A percentile compares a stretch with the other conserved stretches of the same genome.
Evolutionary conservation across 2,797 vertebrate genomes (phyloP).

Genomic region (Microcaecilia unicolor): DNA sequence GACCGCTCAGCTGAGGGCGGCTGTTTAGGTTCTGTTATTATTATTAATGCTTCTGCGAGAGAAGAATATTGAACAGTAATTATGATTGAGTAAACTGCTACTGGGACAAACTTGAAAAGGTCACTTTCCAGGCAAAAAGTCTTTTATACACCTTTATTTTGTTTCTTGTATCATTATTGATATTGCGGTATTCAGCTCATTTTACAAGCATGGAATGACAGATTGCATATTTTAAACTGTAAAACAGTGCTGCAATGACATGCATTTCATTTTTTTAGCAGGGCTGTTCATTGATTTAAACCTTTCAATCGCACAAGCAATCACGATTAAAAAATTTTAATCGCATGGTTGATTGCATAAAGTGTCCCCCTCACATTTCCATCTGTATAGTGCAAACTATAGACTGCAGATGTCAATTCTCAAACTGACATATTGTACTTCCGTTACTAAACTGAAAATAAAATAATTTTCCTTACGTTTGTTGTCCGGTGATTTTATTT

Average conservation of each 20-base stretch:
- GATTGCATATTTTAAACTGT: conserved; percentile 28
- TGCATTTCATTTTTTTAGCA: conserved; percentile 15
- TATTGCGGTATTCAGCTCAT: conserved; percentile 22
- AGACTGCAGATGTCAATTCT: no score
- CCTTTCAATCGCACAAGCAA: no score
- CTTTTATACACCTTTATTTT: conserved; percentile 32
- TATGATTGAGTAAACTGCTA: conserved; percentile 46
- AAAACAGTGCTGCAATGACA: conserved; percentile 21
- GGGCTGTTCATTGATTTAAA: no score
- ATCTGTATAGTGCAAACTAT: no score
- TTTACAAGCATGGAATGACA: conserved; percentile 27
- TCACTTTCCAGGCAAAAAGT: conserved; percentile 50
- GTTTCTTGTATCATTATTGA: conserved; percentile 25
- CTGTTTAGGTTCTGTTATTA: conserved; percentile 38
- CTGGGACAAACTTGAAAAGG: conserved; percentile 58
- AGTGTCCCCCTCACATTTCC: no score
- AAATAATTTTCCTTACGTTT: no score
- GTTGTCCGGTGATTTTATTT: no score
- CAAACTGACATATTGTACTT: no score
- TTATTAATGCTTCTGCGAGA: conserved; percentile 49
- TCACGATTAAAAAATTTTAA: no score
- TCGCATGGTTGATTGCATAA: no score
- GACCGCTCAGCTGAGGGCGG: conserved; percentile 41
- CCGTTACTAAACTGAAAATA: no score
- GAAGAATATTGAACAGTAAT: conserved; percentile 55